Evolutionary conservation across 2,888 invertebrate genomes (phyloP).

Genomic region (Andrena chrysosceles): DNA sequence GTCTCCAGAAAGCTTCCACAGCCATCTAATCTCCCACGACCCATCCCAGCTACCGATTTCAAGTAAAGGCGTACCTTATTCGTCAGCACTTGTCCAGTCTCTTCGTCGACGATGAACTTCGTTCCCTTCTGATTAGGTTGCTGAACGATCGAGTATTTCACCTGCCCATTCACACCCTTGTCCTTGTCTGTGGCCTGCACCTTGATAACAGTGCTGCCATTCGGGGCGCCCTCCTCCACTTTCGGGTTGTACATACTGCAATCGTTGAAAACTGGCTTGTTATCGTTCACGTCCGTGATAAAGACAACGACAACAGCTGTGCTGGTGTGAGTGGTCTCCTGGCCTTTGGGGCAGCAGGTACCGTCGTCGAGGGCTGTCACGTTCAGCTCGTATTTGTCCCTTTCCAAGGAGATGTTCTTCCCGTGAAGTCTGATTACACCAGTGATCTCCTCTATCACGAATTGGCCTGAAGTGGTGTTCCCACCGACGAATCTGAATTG

Average conservation of each 20-base stretch:
- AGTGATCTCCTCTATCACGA: slow-evolving; percentile 97
- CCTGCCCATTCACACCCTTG: slow-evolving; percentile 97
- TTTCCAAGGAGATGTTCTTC: slow-evolving; percentile 94
- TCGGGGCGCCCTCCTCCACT: slow-evolving; percentile 97
- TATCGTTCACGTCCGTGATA: slow-evolving; percentile 98
- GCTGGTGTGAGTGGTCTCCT: slow-evolving; percentile 94
- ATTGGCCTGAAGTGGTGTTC: slow-evolving; percentile 95
- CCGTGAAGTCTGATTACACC: slow-evolving; percentile 96
- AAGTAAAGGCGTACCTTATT: slow-evolving; percentile 88
- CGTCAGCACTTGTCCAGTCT: slow-evolving; percentile 97
- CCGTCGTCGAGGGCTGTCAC: slow-evolving; percentile 99
- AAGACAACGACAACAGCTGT: slow-evolving; percentile 98
- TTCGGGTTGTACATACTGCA: slow-evolving; percentile 97
- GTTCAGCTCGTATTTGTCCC: slow-evolving; percentile 98
- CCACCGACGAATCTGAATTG: slow-evolving; percentile 96
- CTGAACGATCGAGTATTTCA: slow-evolving; percentile 98
- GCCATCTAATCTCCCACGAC: neutral
- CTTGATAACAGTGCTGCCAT: slow-evolving; percentile 97
- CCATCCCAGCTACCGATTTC: too few relatives aligned
- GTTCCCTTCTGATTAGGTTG: slow-evolving; percentile 98
- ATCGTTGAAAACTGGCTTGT: slow-evolving; percentile 98
- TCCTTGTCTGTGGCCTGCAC: slow-evolving; percentile 98
- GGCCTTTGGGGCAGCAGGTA: slow-evolving; percentile 96
- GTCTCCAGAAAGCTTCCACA: neutral
- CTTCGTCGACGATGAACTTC: slow-evolving; percentile 97